Base-by-base conservation (phyloP, 2,888 invertebrate species). In the Drosophila kambysellisi region DNA sequence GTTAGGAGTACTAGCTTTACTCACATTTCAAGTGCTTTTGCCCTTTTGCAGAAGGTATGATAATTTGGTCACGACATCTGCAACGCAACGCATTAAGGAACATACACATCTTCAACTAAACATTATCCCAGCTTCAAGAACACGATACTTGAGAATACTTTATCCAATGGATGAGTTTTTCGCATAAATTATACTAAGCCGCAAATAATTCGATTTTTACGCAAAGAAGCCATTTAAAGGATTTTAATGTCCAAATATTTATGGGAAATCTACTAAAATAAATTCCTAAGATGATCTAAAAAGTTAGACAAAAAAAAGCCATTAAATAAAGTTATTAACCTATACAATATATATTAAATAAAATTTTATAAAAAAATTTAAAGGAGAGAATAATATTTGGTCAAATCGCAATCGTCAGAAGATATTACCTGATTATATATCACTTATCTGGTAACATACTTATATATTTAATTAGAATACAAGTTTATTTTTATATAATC, bases 1-100 rank as follows among this genome's bases (percentile, higher is more conserved):
- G 62, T 64, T 76, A 62, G 20, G 43, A 70, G 56, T 59, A 59
- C 61, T 50, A 57, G 74, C 75, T 73, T 76, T 80, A 86, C 78
- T 78, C 74, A 86, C 83, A 80, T 77, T 85, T 65, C 64, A 57
- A 74, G 60, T 54, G 75, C 15, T 11, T 61, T 58, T 53, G 17
- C 51, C 37, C 43, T 52, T 54, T 52, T 54, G 17, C 37, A 17
- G 9, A 29, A 12, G 39, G 56, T 41, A 54, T 54, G 37, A 54
- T 54, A 17, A 41, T 39, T 41, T 56, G 37, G n/a, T 56, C 56
- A 56, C 56, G 39, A 39, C 29, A 29, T 39, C 17, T 56, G 29
- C 20, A 29, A 54, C 33, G 29, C 35, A 17, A 29, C 33, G 53
- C 53, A 54, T 35, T 35, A 50, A 30, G 50, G 50, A 46, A 15